Base-by-base conservation (phyloP, 2,113 vertebrate genomes). In the Elgaria multicarinata region DNA sequence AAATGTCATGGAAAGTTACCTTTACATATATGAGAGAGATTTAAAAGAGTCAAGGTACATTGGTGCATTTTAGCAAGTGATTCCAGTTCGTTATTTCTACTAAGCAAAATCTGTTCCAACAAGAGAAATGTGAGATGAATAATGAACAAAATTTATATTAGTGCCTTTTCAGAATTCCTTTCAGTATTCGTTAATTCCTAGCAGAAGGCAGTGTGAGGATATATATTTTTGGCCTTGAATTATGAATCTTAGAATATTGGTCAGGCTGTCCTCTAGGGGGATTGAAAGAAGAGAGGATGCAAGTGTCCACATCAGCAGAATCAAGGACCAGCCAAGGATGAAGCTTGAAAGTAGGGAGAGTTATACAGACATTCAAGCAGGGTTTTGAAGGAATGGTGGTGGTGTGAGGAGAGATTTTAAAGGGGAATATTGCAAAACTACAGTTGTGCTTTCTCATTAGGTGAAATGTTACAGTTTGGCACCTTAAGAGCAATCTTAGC, bases 251-350 rank as follows among this genome's bases (percentile, higher is more conserved):
- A 33, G 13, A n/a, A n/a, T 39, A 20, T 13, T 76, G 39, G 4
- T 16, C 67, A 91, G 88, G 82, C 94, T 95, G 89, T 77, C 72
- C 89, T 92, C 91, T 86, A 89, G 4, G 42, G 58, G 33, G 18
- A 46, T 36, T 77, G 33, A 18, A 62, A 62, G 5, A 67, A 44
- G 31, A 22, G 7, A 28, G 66, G 92, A 94, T 87, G 80, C 89
- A 92, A 84, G 93, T 90, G 93, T 96, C 77, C 5, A 10, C n/a
- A 79, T 18, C 58, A 85, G 89, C 66, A 93, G 92, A 94, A 91
- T 87, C 39, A 87, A 95, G 87, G 50, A 67, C 71, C n/a, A 72
- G 42, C 20, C 67, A 88, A 82, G 53, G 24, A 74, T 44, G 9
- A 2, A 6, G 2, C 14, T 72, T 6, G 31, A 79, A 46, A 53